phyloP scores from a whole-genome alignment of 2,113 vertebrate genomes.

The Xiphorhynchus elegans region DNA sequence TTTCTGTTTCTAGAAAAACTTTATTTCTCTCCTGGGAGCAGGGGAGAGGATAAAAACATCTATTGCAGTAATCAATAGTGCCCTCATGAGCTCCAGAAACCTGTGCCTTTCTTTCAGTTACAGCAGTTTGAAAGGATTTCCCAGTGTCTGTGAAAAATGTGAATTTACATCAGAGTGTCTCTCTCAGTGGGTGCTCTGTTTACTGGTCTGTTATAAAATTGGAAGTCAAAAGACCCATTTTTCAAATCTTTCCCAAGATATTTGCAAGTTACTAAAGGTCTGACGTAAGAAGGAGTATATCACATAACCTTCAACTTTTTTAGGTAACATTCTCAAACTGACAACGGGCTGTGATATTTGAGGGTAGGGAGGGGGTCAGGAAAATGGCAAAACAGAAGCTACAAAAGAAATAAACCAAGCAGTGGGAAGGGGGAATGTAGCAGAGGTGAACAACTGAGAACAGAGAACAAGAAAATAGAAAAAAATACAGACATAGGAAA shows the following conservation, averaged over 20 bases:
- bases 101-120: neutral
- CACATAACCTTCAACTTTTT: neutral
- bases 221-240: neutral
- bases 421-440: accelerated
- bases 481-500: neutral
- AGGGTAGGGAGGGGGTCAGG: neutral
- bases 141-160: neutral
- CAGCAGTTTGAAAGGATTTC: neutral
- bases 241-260: neutral
- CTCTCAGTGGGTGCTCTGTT: neutral
- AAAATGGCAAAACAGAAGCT: neutral
- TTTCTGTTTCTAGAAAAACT: neutral
- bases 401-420: neutral
- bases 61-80: neutral
- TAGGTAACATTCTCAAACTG: neutral
- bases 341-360: neutral
- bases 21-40: neutral
- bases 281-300: neutral
- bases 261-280: neutral
- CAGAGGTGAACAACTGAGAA: neutral
- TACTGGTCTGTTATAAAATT: neutral
- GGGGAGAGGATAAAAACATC: neutral
- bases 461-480: neutral
- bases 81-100: neutral
- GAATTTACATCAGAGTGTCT: neutral